These are phyloP conservation scores for Apaloderma vittatum DNA, from an alignment of 2,113 vertebrate species.

Conservation along the genomic window DNA sequence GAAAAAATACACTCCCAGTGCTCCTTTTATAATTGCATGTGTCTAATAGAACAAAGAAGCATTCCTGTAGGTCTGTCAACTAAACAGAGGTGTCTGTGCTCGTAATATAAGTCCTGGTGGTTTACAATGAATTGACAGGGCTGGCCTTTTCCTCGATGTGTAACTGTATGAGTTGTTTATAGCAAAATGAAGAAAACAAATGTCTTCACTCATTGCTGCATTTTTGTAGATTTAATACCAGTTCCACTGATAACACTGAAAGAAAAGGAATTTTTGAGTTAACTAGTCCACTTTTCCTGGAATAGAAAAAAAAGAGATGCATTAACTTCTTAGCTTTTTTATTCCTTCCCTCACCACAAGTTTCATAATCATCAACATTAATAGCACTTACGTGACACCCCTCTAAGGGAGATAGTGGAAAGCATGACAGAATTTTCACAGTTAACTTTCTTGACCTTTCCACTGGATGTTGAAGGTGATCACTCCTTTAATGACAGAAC, in stretches of 20 bases:
- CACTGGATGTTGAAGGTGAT: not conserved
- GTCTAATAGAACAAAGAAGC: not conserved
- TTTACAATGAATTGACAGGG: not conserved
- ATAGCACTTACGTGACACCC: not conserved
- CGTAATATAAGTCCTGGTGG: not conserved
- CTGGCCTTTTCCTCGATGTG: not conserved
- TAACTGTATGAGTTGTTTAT: not conserved
- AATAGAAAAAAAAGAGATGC: not conserved
- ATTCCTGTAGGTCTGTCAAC: rapidly evolving
- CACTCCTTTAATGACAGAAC: not conserved
- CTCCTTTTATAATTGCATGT: not conserved
- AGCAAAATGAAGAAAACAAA: not conserved
- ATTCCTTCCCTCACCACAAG: not conserved
- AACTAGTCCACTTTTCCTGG: not conserved
- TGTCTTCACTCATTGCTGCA: not conserved
- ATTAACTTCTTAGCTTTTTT: not conserved
- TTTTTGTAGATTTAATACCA: not conserved
- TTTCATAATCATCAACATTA: not conserved
- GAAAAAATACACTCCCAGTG: not conserved
- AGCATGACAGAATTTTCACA: not conserved
- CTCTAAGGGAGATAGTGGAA: not conserved
- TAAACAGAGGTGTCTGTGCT: not conserved
- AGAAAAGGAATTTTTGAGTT: not conserved
- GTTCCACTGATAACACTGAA: not conserved
- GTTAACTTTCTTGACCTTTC: not conserved